These are phyloP conservation scores for Danaus plexippus DNA, from an alignment of 1,140 invertebrate genomes.

Conservation along the genomic window DNA sequence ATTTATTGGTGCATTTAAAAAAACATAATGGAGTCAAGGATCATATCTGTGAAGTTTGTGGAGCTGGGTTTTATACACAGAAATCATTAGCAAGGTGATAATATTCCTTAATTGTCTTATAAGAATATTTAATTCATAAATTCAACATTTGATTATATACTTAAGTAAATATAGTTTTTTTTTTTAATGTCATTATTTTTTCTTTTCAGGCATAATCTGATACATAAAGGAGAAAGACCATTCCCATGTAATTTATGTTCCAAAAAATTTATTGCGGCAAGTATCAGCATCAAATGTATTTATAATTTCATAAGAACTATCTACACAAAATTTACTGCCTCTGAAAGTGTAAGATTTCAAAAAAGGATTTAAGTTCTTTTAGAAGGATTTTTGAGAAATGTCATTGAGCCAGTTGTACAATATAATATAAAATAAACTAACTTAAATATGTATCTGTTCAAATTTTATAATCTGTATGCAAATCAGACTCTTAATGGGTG, in stretches of 20 bases:
- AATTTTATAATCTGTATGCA: no score
- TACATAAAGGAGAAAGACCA: constrained; percentile 85
- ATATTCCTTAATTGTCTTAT: no score
- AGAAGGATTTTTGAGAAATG: no score
- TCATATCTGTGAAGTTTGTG: constrained; percentile 80
- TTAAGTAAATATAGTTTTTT: not conserved
- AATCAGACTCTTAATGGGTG: no score
- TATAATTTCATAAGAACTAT: constrained; percentile 19
- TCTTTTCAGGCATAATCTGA: constrained; percentile 75
- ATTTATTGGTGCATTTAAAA: constrained; percentile 74
- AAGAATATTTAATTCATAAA: no score
- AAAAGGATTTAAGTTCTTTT: no score
- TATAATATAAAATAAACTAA: no score
- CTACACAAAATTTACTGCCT: no score
- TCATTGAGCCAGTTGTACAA: no score
- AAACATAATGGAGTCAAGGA: constrained; percentile 82
- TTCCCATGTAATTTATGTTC: constrained; percentile 79
- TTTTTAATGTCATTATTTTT: constrained; percentile 13
- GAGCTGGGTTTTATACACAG: constrained; percentile 74
- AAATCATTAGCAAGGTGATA: constrained; percentile 62
- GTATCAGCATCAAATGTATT: constrained; percentile 20
- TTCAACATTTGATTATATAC: not conserved
- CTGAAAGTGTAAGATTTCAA: no score
- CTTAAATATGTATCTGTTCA: no score
- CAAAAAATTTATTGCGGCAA: constrained; percentile 75